A percentile compares a stretch with the other conserved stretches of the same genome.
These are phyloP conservation scores for Colistium nudipinnis DNA, from an alignment of 2,113 vertebrate genomes.

Conservation along the genomic window DNA sequence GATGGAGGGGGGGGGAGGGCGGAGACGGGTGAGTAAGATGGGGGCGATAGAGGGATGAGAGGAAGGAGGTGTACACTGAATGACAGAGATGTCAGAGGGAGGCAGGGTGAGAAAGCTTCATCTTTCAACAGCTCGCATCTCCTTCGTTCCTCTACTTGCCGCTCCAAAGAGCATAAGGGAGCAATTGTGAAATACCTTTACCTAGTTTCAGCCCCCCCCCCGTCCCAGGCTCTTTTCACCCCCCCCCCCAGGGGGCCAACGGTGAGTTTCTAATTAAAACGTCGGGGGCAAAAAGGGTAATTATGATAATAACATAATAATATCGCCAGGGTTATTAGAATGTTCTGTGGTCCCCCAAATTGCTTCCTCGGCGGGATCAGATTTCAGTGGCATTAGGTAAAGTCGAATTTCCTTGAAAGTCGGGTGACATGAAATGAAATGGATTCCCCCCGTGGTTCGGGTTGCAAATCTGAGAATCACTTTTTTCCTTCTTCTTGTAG, in stretches of 20 bases:
- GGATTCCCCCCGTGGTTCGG: conserved; percentile 23
- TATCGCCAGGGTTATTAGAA: conserved; percentile 80
- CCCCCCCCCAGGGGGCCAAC: conserved; percentile 61
- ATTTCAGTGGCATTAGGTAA: conserved; percentile 79
- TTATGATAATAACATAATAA: conserved; percentile 87
- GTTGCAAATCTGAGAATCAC: conserved; percentile 66
- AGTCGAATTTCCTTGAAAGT: conserved; percentile 80
- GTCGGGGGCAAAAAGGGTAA: conserved; percentile 82
- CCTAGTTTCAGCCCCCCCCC: conserved; percentile 69
- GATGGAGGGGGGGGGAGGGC: conserved; percentile 40
- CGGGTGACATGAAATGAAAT: conserved; percentile 75
- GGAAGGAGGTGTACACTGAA: conserved; percentile 41
- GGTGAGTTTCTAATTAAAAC: conserved; percentile 85
- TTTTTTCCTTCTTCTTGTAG: conserved; percentile 64
- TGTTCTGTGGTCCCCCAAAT: conserved; percentile 80
- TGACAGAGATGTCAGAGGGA: conserved; percentile 55
- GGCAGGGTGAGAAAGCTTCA: conserved; percentile 47
- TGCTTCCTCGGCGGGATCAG: conserved; percentile 79
- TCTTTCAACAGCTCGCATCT: conserved; percentile 58
- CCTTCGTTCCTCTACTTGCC: conserved; percentile 46
- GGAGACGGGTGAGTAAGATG: conserved; percentile 31
- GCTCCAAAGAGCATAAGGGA: conserved; percentile 76
- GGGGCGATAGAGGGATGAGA: conserved; percentile 31
- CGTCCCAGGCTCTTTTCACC: conserved; percentile 62
- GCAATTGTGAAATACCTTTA: conserved; percentile 81